Evolutionary conservation across 2,888 invertebrate species (phyloP), one percentile per base, ranked within the genome.

Genomic region (Cheilosia variabilis): DNA sequence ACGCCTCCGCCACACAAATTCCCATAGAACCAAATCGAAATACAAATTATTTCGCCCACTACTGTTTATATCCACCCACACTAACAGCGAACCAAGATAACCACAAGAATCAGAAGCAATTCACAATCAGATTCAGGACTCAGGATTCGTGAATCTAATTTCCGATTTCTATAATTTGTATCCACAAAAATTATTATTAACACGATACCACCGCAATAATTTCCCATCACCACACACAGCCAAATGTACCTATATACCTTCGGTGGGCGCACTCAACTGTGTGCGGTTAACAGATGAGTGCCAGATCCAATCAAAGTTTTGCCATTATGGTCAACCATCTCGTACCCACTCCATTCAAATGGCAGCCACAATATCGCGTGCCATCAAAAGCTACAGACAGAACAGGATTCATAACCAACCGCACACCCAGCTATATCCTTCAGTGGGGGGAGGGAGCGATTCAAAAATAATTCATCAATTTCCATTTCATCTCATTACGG

Each of bases 401-500:
- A 31, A 68, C 73, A 63, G 9, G 22, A 60, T 53, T 53, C 52
- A 71, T 77, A 77, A 62, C 31, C 10, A 43, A 55, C 24, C 52
- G 19, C 13, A 27, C 34, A 19, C n/a, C 9, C 52, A 7, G 4
- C 52, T 52, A 55, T 17, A 7, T 47, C 19, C 15, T n/a, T 24
- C 24, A 19, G 19, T 19, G 19, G 19, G 19, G 19, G 13, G 17
- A n/a, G 1, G 34, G 15, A 2, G 10, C 2, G 50, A 73, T 43
- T 73, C 78, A 73, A 78, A 83, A 83, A 83, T 83, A 78, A 83
- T 83, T 83, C 78, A 78, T 83, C 84, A 79, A 84, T 84, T 75
- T 79, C 79, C 84, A 84, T 79, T 84, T 84, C 84, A 79, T 84
- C 79, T 84, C 84, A 79, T 79, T 84, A 84, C 63, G 71, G 84